Evolutionary conservation across 2,113 vertebrate genomes (phyloP), one percentile per base, ranked within the genome.

Genomic region (Mirounga angustirostris): DNA sequence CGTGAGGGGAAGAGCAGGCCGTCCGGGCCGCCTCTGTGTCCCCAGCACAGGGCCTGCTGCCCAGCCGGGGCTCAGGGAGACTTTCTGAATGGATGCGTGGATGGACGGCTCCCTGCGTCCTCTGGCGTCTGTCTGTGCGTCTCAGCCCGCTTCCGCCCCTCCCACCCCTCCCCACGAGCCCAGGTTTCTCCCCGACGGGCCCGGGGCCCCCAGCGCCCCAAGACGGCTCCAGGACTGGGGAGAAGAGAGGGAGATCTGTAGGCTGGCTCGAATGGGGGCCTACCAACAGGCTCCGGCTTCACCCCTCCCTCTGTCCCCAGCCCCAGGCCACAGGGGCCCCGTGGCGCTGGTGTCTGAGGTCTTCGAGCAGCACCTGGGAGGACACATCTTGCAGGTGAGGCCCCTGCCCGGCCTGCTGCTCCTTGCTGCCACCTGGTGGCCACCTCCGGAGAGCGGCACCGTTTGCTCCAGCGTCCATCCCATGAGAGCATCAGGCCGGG

Each of bases 301-400:
- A 83, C 26, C 15, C 7, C 50, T 59, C 81, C n/a, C 52, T 95
- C 74, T 80, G 21, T 46, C 82, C 50, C 5, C 88, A 98, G 96
- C 97, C 92, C 94, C 98, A 33, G 91, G 96, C 98, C 95, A 92
- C 76, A 99, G 99, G 98, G 97, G 97, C 97, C 86, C 98, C 91
- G 90, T 98, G 91, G 99, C 99, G 26, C 98, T 99, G 98, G 98
- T 99, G 12, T 99, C 99, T 0, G 99, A 99, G 96, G 98, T 99
- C 96, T 99, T 99, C 84, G 99, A 99, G 95, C 99, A 99, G 97
- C 99, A 99, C 97, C 98, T 99, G 16, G 99, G 99, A 50, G 99
- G 99, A 30, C 99, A 99, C 98, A 99, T 99, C 65, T 97, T 99
- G 82, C 99, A 99, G 99, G 99, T 99, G 96, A 98, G 97, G 13